Evolutionary conservation across 2,113 vertebrate species (phyloP), one percentile per base, ranked within the genome.

Genomic region (Lethenteron reissneri): DNA sequence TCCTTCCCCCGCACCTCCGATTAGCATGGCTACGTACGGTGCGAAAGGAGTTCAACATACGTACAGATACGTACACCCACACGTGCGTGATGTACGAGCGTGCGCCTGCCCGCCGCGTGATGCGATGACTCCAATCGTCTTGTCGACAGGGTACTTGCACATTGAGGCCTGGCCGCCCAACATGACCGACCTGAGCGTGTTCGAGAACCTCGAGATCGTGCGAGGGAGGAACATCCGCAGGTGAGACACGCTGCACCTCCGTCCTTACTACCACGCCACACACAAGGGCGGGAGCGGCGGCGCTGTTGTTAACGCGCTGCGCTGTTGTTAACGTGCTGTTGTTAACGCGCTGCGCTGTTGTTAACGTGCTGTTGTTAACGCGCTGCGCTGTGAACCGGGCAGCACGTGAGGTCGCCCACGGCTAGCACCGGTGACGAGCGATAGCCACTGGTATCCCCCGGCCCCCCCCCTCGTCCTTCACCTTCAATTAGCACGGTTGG

Each of bases 181-280:
- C 72, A 75, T 81, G 78, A 72, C 74, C 13, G 76, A 88, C 77
- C 81, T 97, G 74, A 79, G 79, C 0, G 82, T 87, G 71, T 96
- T 97, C 81, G 86, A 91, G 74, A 97, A 91, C 74, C 83, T 97
- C 70, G 83, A 81, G 72, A 81, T 89, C 73, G 90, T 96, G 80
- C 79, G 89, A 71, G 92, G 91, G 72, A 80, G 89, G 15, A 82
- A 86, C 74, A 83, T 94, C 56, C 85, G 92, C 77, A 89, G 89
- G 92, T 95, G 83, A 84, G 82, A 4, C 2, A 11, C 21, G 15
- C 57, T 7, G 8, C 3, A 10, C 14, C 10, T 11, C 9, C 57
- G 9, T 9, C 2, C 2, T 12, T 56, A 57, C 17, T 10, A 14
- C 56, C 15, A 4, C 2, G 3, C 13, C 57, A 10, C 7, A n/a